Conservation (phyloP, 1,140 invertebrate species). For the Centruroides sculpturatus region DNA sequence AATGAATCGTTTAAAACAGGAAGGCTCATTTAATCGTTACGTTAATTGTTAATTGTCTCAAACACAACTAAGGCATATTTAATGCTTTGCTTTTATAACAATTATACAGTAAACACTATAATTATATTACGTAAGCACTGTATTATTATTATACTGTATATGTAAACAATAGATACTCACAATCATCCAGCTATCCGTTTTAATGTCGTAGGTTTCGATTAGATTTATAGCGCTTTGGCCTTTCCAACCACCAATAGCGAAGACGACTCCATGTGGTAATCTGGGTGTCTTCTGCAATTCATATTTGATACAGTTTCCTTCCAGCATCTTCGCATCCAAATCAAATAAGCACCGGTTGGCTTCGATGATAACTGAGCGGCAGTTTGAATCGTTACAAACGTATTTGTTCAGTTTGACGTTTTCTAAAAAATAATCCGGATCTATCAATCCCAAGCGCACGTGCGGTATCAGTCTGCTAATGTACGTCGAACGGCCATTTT, state of each 20-base stretch:
- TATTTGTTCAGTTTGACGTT: not conserved
- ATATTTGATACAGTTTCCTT: not conserved
- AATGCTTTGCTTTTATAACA: not conserved
- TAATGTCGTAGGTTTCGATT: not conserved
- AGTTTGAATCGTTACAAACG: not conserved
- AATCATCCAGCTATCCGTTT: not conserved
- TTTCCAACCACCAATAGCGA: not conserved
- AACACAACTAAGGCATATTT: not conserved
- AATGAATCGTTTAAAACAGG: no score
- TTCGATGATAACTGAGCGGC: not conserved
- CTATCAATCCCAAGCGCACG: constrained; percentile 15
- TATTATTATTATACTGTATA: not conserved
- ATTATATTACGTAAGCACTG: not conserved
- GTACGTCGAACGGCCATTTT: not conserved
- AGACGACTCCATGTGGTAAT: not conserved
- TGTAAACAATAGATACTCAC: not conserved
- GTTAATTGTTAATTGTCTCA: no score
- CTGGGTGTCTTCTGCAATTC: not conserved
- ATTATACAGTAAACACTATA: not conserved
- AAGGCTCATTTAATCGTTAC: no score
- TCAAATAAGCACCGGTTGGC: constrained; percentile 17
- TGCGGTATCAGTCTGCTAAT: not conserved
- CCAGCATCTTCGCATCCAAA: not conserved
- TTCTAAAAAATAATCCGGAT: not conserved
- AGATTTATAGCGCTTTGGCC: not conserved